phyloP scores from a whole-genome alignment of 2,113 vertebrate species.

The Castor canadensis region DNA sequence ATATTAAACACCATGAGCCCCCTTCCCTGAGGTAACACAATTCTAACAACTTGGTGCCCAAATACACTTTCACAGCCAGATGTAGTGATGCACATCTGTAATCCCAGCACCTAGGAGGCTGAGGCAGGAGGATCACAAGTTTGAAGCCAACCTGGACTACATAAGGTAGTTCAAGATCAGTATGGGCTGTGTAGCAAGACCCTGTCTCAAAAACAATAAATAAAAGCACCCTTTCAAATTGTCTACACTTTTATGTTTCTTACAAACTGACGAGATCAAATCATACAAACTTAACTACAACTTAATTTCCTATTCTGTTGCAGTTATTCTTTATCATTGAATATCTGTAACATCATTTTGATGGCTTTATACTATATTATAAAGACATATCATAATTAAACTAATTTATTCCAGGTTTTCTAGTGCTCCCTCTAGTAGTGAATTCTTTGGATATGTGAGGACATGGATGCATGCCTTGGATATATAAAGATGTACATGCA shows the following conservation, averaged over 20 bases:
- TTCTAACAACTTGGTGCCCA: background rate
- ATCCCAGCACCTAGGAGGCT: too few relatives aligned
- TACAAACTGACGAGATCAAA: conserved; percentile 2
- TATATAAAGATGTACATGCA: background rate
- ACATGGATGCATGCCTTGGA: background rate
- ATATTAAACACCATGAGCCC: background rate
- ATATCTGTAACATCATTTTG: background rate
- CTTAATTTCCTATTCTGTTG: background rate
- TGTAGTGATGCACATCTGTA: too few relatives aligned
- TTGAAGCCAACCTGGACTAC: too few relatives aligned
- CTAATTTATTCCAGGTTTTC: background rate
- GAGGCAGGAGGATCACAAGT: too few relatives aligned
- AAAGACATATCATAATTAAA: background rate
- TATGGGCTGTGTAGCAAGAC: too few relatives aligned
- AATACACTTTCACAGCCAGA: background rate
- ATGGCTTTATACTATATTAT: background rate
- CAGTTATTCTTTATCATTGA: background rate
- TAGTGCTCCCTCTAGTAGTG: background rate
- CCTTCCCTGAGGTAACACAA: background rate
- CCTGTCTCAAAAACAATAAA: too few relatives aligned
- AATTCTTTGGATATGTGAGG: background rate
- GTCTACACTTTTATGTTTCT: background rate
- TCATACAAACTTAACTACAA: background rate
- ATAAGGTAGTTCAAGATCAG: too few relatives aligned
- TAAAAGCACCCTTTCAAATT: background rate